A percentile compares a stretch with the other conserved stretches of the same genome.
These are phyloP conservation scores for Alectoris magna DNA, from an alignment of 2,797 vertebrate species.

Conservation along the genomic window DNA sequence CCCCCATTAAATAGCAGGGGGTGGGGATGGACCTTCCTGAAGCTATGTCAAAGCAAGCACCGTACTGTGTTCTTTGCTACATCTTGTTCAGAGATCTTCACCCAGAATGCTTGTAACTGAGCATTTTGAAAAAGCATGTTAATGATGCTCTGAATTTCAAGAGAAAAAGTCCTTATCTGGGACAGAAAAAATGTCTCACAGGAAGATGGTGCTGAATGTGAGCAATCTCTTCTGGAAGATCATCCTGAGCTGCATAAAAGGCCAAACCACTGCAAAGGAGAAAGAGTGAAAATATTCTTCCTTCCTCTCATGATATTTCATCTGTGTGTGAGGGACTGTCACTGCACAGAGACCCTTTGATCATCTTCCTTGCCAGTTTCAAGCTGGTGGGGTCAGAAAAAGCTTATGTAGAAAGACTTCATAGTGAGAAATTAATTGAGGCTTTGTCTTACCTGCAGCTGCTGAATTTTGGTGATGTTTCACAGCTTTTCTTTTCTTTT, in stretches of 20 bases:
- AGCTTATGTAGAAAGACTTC: not conserved
- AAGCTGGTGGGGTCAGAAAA: not conserved
- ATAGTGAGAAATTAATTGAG: conserved; percentile 15
- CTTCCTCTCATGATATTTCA: not conserved
- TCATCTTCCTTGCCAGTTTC: not conserved
- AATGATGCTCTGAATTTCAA: not conserved
- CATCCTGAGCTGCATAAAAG: not conserved
- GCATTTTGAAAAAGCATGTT: not conserved
- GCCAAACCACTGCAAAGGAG: not conserved
- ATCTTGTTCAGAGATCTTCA: not conserved
- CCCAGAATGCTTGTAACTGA: not conserved
- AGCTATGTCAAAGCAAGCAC: not conserved
- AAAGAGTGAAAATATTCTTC: not conserved
- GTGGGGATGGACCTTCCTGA: not conserved
- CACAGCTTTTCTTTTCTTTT: not conserved
- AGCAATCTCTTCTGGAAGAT: not conserved
- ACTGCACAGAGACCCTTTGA: not conserved
- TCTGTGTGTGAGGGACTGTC: not conserved
- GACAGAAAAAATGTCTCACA: not conserved
- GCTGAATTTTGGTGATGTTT: not conserved
- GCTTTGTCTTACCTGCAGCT: not conserved
- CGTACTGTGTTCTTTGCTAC: not conserved
- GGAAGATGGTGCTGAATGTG: not conserved
- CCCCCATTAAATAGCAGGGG: not conserved
- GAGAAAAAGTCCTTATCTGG: not conserved